Evolutionary conservation across 1,140 invertebrate genomes (phyloP).

Genomic region (Caenorhabditis latens): DNA sequence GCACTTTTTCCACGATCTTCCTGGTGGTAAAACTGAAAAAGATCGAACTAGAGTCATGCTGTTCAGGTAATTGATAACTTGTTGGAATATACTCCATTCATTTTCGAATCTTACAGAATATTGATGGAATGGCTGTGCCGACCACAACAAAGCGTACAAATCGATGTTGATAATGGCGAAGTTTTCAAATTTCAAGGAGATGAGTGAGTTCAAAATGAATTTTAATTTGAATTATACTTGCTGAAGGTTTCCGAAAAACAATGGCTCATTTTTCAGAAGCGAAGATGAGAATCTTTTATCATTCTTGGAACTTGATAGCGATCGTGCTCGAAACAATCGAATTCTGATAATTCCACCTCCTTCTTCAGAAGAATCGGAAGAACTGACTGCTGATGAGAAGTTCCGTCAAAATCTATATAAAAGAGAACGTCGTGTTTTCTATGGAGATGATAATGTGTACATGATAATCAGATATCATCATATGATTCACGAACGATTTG

Average conservation of each 20-base stretch:
- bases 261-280: neutral
- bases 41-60: neutral
- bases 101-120: neutral
- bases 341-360: neutral
- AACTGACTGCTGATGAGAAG: neutral
- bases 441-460: constrained; percentile 44
- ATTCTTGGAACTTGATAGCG: neutral
- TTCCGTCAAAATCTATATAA: neutral
- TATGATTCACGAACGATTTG: constrained; percentile 8
- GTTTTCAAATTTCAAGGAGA: constrained; percentile 19
- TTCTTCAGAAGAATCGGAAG: neutral
- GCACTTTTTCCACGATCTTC: constrained; percentile 36
- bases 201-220: neutral
- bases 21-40: neutral
- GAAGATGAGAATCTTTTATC: constrained; percentile 13
- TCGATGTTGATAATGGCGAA: neutral
- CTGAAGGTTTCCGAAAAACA: too few relatives aligned
- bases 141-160: neutral
- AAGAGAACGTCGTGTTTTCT: neutral
- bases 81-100: neutral
- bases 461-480: constrained; percentile 17
- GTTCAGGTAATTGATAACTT: neutral
- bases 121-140: constrained; percentile 34
- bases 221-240: neutral
- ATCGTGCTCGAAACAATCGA: neutral